These are phyloP conservation scores for Scrobipalpa costella DNA, from an alignment of 2,888 invertebrate species.

Conservation along the genomic window DNA sequence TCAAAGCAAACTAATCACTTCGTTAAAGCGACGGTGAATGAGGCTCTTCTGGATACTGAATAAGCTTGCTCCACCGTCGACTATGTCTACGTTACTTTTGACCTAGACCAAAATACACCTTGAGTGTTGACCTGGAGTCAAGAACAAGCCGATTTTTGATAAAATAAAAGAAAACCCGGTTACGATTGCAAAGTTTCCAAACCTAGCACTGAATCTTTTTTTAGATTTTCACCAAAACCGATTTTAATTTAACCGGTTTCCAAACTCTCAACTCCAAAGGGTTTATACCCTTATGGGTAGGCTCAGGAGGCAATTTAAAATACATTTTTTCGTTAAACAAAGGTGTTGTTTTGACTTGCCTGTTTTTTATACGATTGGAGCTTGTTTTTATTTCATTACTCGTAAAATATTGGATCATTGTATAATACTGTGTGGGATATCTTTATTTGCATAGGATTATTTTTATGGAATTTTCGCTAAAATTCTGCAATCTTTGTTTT, in stretches of 20 bases:
- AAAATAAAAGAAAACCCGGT: too few relatives aligned
- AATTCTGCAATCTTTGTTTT: slow-evolving; percentile 1
- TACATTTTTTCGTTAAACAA: slow-evolving; percentile 20
- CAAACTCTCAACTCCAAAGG: not conserved
- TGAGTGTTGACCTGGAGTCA: too few relatives aligned
- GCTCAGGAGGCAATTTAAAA: slow-evolving; percentile 19
- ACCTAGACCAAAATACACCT: too few relatives aligned
- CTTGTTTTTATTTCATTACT: slow-evolving; percentile 20
- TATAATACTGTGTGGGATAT: not conserved
- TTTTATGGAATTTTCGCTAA: not conserved
- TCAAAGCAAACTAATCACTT: too few relatives aligned
- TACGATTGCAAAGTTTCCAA: too few relatives aligned
- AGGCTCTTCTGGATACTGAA: too few relatives aligned
- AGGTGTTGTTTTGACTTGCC: slow-evolving; percentile 14
- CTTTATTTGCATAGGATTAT: slow-evolving; percentile 16
- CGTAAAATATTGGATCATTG: slow-evolving; percentile 15
- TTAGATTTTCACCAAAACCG: not conserved
- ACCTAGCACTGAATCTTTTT: too few relatives aligned
- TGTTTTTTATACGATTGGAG: slow-evolving; percentile 14
- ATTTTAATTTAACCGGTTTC: not conserved
- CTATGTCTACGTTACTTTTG: too few relatives aligned
- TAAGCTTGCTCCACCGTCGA: too few relatives aligned
- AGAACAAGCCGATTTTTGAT: too few relatives aligned
- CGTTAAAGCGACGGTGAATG: too few relatives aligned
- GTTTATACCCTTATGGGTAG: not conserved